These are phyloP conservation scores for Polydrusus pterygomalis DNA, from an alignment of 2,888 invertebrate species.

Conservation along the genomic window DNA sequence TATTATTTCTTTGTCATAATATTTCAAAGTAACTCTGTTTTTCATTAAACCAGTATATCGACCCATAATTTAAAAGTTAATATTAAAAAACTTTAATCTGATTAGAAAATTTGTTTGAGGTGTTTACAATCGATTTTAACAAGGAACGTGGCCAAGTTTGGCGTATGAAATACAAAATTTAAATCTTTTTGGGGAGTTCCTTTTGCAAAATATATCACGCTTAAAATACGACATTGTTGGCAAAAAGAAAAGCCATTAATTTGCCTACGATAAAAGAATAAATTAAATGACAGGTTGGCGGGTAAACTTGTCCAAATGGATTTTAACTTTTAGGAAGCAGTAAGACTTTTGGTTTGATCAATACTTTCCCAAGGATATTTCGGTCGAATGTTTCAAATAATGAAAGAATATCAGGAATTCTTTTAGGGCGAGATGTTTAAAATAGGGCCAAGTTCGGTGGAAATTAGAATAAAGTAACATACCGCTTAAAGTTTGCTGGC, in stretches of 20 bases:
- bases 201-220: not conserved
- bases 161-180: not conserved
- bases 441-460: not conserved
- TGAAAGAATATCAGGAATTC: not conserved
- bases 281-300: slow-evolving; percentile 1
- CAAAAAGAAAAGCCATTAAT: slow-evolving; percentile 8
- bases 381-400: not conserved
- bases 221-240: not conserved
- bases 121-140: not conserved
- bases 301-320: slow-evolving; percentile 13
- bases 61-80: slow-evolving; percentile 8
- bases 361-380: not conserved
- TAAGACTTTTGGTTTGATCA: slow-evolving; percentile 2
- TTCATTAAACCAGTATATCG: not conserved
- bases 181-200: not conserved
- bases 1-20: not conserved
- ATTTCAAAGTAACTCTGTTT: not conserved
- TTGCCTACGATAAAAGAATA: not conserved
- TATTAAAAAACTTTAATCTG: slow-evolving; percentile 6
- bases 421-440: not conserved
- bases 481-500: too few relatives aligned
- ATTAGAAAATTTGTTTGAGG: slow-evolving; percentile 7
- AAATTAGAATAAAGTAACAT: not conserved
- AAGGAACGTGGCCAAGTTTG: not conserved
- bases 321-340: slow-evolving; percentile 19